These are phyloP conservation scores for Drosophila ambigua DNA, from an alignment of 1,140 invertebrate genomes.

Conservation along the genomic window DNA sequence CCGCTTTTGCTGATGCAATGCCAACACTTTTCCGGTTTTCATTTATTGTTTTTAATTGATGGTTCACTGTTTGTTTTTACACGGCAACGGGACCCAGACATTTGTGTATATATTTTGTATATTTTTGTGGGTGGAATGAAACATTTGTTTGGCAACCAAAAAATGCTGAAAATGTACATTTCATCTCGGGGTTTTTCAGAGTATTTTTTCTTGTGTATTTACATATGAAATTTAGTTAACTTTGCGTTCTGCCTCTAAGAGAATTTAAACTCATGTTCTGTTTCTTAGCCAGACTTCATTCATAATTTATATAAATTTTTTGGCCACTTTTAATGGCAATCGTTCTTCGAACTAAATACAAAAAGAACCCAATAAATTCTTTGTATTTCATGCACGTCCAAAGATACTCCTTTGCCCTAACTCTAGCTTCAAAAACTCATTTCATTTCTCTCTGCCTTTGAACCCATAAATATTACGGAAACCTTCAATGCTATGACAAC, in stretches of 20 bases:
- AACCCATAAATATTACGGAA: no score
- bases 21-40: conserved; percentile 33
- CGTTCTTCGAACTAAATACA: no score
- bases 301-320: no score
- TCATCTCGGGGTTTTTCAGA: neutral
- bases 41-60: conserved; percentile 55
- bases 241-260: no score
- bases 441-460: neutral
- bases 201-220: conserved; percentile 7
- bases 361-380: no score
- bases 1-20: conserved; percentile 29
- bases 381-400: no score
- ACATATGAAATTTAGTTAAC: conserved; percentile 19
- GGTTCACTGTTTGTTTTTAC: conserved; percentile 41
- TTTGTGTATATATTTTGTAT: neutral
- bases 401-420: no score
- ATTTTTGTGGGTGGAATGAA: conserved; percentile 7
- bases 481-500: no score
- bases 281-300: no score
- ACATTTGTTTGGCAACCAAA: conserved; percentile 14
- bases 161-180: conserved; percentile 29
- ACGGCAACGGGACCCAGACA: conserved; percentile 4
- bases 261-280: no score
- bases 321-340: no score
- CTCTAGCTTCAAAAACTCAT: neutral